Conservation (phyloP, 2,888 invertebrate genomes). For the Coelopa pilipes region DNA sequence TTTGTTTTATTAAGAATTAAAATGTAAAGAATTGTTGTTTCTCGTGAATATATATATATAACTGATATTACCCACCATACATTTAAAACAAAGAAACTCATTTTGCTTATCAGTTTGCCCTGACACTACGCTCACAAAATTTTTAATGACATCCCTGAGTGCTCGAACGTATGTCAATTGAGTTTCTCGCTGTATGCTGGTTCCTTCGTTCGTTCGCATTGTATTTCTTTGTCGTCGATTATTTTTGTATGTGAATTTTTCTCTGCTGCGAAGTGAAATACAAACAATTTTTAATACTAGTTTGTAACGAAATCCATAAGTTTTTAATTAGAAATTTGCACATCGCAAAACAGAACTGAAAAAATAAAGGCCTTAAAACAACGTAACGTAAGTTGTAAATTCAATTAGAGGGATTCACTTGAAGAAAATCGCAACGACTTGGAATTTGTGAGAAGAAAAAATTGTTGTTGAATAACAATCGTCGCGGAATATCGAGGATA, state of each 20-base stretch:
- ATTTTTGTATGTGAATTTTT: slow-evolving; percentile 17
- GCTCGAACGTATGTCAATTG: too few species aligned
- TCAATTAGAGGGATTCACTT: slow-evolving; percentile 2
- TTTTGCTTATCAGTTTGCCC: too few species aligned
- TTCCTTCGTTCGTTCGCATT: too few species aligned
- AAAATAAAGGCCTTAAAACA: not conserved
- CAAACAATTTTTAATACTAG: not conserved
- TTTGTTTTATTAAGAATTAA: too few species aligned
- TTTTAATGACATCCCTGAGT: too few species aligned
- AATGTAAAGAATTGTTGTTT: too few species aligned
- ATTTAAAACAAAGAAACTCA: too few species aligned
- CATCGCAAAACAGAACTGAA: not conserved
- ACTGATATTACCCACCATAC: too few species aligned
- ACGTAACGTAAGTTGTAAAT: slow-evolving; percentile 19
- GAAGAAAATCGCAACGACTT: not conserved
- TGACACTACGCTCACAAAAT: too few species aligned
- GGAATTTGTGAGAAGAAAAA: not conserved
- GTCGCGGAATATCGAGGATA: not conserved
- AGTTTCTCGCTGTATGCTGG: too few species aligned
- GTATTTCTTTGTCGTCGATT: too few species aligned
- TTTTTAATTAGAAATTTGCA: slow-evolving; percentile 19
- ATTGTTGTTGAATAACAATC: slow-evolving; percentile 22
- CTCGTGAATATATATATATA: too few species aligned
- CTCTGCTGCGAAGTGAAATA: not conserved
- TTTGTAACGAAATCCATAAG: slow-evolving; percentile 8